Conservation (phyloP, 2,888 invertebrate genomes). For the Cyclophora punctaria region DNA sequence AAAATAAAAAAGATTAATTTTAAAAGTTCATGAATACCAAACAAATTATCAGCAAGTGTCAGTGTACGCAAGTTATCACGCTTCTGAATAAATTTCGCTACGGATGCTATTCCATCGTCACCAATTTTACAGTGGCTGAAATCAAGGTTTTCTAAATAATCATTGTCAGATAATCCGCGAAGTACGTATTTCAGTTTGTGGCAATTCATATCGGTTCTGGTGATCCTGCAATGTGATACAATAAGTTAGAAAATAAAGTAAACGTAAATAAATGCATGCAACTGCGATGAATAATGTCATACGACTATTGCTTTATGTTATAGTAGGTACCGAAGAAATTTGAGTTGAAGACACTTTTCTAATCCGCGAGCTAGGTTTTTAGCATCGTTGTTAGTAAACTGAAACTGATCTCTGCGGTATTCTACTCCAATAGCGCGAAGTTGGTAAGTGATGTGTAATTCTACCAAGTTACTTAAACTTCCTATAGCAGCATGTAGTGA, state of each 20-base stretch:
- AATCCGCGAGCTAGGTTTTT: conserved; percentile 58
- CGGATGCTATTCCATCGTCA: conserved; percentile 75
- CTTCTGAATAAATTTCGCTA: conserved; percentile 72
- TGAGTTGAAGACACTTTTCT: conserved; percentile 54
- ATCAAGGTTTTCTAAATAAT: conserved; percentile 72
- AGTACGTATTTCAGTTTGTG: conserved; percentile 60
- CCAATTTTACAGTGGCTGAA: conserved; percentile 79
- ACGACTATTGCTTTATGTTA: not conserved
- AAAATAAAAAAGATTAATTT: not conserved
- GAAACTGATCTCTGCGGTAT: conserved; percentile 64
- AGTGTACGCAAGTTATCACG: conserved; percentile 64
- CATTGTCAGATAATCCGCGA: conserved; percentile 51
- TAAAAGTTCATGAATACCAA: conserved; percentile 42
- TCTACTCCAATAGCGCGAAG: conserved; percentile 46
- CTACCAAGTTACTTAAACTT: conserved; percentile 54
- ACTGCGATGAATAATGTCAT: too few species aligned
- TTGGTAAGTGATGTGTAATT: conserved; percentile 62
- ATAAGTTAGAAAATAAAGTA: not conserved
- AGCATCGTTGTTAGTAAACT: conserved; percentile 66
- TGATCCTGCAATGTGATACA: conserved; percentile 41
- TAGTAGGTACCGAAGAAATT: conserved; percentile 43
- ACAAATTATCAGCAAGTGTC: conserved; percentile 69
- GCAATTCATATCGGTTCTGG: conserved; percentile 64
- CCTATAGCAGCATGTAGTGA: conserved; percentile 66
- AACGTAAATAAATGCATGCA: too few species aligned